Evolutionary conservation across 2,797 vertebrate genomes (phyloP), one percentile per base, ranked within the genome.

Genomic region (Phoxinus dragarum): DNA sequence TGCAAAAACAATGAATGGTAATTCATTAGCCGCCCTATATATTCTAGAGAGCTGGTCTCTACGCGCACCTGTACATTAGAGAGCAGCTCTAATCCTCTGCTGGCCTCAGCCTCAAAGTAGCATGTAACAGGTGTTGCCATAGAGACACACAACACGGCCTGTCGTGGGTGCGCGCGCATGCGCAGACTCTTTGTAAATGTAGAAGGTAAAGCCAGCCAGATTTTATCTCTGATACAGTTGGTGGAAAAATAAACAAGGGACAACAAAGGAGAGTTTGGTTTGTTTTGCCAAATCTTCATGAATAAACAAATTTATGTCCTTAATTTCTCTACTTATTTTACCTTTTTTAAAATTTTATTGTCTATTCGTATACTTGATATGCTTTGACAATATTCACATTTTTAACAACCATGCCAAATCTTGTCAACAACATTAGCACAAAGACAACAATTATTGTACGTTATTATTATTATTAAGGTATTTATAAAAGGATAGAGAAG

Each of bases 101-200:
- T 54, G 12, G 75, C 85, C 80, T 80, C 72, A 2, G 6, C 87
- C 78, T 87, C 86, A 6, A 86, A 92, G 85, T 90, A 87, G 88
- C 92, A 78, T 93, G 94, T 94, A 93, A 86, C 85, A 90, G 88
- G 31, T 73, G 94, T 96, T 93, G 93, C 69, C 93, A 95, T 95
- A 81, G 95, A 92, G 92, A 95, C 91, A 72, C 4, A 93, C 91
- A 95, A 96, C 94, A 95, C 89, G 90, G 89, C 89, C 89, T 86
- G 89, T 80, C 27, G 75, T 82, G 68, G 76, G 2, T 31, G 59
- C 49, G 2, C 52, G 90, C 92, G 91, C 95, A 93, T 93, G 94
- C 93, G 94, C 89, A 31, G 23, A 68, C 6, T 7, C 11, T 66
- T 47, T n/a, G 84, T 76, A 86, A 81, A 81, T 19, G 38, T 56